A percentile compares a stretch with the other conserved stretches of the same genome.
Evolutionary conservation across 2,888 invertebrate species (phyloP).

Genomic region (Nemurella pictetii): DNA sequence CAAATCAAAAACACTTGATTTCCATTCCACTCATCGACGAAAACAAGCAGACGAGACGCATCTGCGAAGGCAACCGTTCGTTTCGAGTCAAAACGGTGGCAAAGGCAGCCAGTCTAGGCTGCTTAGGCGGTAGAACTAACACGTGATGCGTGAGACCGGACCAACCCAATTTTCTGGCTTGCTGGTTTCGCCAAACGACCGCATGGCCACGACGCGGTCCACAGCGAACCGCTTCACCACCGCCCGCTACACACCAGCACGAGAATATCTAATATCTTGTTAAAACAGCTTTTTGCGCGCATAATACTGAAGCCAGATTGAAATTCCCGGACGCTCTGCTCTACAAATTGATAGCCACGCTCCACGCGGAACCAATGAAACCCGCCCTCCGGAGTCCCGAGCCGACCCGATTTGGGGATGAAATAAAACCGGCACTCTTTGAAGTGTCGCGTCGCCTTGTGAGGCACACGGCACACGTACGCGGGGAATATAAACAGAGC

Average conservation of each 20-base stretch:
- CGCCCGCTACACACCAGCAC: not conserved
- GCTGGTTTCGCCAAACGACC: constrained; percentile 34
- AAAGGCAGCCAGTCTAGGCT: too few relatives aligned
- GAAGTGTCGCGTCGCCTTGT: not conserved
- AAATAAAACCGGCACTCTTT: not conserved
- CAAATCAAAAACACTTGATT: too few relatives aligned
- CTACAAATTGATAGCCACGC: not conserved
- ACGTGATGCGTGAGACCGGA: too few relatives aligned
- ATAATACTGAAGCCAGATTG: not conserved
- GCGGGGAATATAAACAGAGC: too few relatives aligned
- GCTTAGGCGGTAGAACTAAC: too few relatives aligned
- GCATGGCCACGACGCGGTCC: constrained; percentile 7
- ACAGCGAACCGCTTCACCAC: not conserved
- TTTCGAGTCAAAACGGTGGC: too few relatives aligned
- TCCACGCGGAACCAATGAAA: not conserved
- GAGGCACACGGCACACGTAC: too few relatives aligned
- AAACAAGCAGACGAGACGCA: too few relatives aligned
- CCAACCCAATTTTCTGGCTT: constrained; percentile 37
- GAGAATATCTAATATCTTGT: not conserved
- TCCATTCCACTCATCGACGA: too few relatives aligned
- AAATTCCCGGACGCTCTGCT: not conserved
- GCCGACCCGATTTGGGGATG: too few relatives aligned
- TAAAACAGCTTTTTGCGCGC: not conserved
- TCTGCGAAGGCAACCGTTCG: too few relatives aligned
- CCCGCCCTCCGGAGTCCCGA: too few relatives aligned